Evolutionary conservation across 2,888 invertebrate species (phyloP).

Genomic region (Xylota segnis): DNA sequence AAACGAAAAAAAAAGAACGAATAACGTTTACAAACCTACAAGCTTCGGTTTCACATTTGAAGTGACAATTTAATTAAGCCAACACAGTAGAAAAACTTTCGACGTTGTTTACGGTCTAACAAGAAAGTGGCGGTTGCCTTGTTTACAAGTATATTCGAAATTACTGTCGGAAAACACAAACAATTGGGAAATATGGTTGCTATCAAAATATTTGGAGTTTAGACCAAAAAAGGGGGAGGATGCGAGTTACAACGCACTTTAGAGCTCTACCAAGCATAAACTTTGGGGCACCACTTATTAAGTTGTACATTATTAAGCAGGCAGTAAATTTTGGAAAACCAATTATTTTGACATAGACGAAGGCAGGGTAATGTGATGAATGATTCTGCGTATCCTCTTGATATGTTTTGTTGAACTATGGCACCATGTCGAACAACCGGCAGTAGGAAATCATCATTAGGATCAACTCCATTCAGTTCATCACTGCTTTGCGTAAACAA

Average conservation of each 20-base stretch:
- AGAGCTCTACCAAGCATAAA: conserved; percentile 48
- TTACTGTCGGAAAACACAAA: conserved; percentile 18
- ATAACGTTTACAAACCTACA: conserved; percentile 18
- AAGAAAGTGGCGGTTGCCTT: conserved; percentile 41
- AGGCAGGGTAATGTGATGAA: background rate
- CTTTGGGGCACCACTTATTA: conserved; percentile 38
- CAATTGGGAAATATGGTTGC: conserved; percentile 36
- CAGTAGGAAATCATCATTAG: no score
- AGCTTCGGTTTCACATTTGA: conserved; percentile 64
- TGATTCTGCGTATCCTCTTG: no score
- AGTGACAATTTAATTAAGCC: conserved; percentile 76
- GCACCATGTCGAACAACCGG: no score
- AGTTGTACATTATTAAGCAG: conserved; percentile 37
- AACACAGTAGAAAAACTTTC: conserved; percentile 20
- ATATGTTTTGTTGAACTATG: no score
- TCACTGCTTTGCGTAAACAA: no score
- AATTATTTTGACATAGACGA: background rate
- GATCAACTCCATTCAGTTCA: no score
- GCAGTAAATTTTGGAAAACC: background rate
- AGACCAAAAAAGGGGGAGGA: conserved; percentile 25
- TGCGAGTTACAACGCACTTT: conserved; percentile 31
- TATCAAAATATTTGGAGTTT: conserved; percentile 44
- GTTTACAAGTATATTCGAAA: conserved; percentile 46
- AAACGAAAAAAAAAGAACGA: background rate
- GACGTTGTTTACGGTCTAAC: conserved; percentile 60